Percentiles rank a stretch among this genome's conserved stretches.
Evolutionary conservation across 2,797 vertebrate species (phyloP).

Genomic region (Aselliscus stoliczkanus): DNA sequence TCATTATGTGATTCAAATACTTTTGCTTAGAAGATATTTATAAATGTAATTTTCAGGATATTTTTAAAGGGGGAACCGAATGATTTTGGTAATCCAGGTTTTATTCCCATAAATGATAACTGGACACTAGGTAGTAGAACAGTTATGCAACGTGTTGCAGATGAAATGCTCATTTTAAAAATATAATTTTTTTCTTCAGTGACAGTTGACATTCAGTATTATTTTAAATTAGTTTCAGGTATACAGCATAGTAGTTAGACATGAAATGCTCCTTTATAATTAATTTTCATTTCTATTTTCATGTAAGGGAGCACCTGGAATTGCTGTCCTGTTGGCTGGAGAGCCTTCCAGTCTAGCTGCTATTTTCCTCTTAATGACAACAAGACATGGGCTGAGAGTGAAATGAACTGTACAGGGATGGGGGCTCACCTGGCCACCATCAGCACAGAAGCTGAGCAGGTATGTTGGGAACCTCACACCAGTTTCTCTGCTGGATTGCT

Average conservation of each 20-base stretch:
- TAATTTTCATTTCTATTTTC: neutral
- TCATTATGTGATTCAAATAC: neutral
- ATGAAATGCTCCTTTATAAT: neutral
- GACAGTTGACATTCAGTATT: no score
- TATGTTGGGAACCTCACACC: neutral
- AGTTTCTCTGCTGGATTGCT: neutral
- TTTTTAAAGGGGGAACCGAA: neutral
- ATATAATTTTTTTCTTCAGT: no score
- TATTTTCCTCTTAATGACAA: conserved; percentile 43
- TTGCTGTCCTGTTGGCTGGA: conserved; percentile 63
- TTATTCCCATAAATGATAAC: neutral
- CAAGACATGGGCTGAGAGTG: conserved; percentile 29
- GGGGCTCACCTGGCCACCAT: conserved; percentile 44
- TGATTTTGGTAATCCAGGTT: neutral
- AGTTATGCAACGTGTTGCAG: neutral
- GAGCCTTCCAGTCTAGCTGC: conserved; percentile 42
- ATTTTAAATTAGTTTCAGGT: no score
- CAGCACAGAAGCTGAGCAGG: conserved; percentile 44
- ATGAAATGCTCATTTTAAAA: neutral
- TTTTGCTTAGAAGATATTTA: neutral
- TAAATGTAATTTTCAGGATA: neutral
- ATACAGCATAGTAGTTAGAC: no score
- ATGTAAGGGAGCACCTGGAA: neutral
- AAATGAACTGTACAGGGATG: conserved; percentile 16
- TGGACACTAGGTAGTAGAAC: neutral